Conservation (phyloP, 2,797 vertebrate genomes). For the Scomberomorus guttatus region DNA sequence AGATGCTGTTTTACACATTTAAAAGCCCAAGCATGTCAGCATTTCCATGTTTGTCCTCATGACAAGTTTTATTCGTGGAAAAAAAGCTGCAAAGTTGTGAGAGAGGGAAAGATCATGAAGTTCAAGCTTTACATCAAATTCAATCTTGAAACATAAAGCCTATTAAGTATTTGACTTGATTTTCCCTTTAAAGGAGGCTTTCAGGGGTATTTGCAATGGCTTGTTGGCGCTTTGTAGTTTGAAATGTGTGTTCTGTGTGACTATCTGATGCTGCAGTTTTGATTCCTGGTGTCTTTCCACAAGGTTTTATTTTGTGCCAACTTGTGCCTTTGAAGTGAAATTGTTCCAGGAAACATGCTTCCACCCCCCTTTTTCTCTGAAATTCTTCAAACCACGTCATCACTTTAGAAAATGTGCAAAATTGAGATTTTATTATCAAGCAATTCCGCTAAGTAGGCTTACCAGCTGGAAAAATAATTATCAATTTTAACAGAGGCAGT, state of each 20-base stretch:
- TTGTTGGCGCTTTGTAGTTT: constrained; percentile 45
- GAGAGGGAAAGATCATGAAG: not conserved
- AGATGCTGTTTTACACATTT: constrained; percentile 52
- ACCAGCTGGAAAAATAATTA: not conserved
- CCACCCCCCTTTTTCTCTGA: not conserved
- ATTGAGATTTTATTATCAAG: not conserved
- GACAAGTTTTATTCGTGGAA: constrained; percentile 1
- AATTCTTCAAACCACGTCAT: not conserved
- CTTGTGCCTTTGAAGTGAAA: constrained; percentile 53
- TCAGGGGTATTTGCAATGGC: constrained; percentile 10
- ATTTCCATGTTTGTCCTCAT: constrained; percentile 40
- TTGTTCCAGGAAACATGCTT: constrained; percentile 50
- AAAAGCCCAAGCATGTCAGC: constrained; percentile 53
- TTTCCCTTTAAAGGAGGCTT: constrained; percentile 31
- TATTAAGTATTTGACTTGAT: constrained; percentile 7
- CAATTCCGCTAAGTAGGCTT: not conserved
- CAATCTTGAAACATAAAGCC: constrained; percentile 13
- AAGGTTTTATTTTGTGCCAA: constrained; percentile 36
- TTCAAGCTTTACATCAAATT: constrained; percentile 29
- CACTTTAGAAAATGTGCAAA: constrained; percentile 7
- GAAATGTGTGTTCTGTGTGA: not conserved
- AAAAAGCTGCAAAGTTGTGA: not conserved
- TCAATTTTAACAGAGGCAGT: too few species aligned
- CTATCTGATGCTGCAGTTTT: constrained; percentile 23
- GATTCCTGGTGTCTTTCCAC: constrained; percentile 37